Base-by-base conservation (phyloP, 2,113 vertebrate species). In the Ovis canadensis region DNA sequence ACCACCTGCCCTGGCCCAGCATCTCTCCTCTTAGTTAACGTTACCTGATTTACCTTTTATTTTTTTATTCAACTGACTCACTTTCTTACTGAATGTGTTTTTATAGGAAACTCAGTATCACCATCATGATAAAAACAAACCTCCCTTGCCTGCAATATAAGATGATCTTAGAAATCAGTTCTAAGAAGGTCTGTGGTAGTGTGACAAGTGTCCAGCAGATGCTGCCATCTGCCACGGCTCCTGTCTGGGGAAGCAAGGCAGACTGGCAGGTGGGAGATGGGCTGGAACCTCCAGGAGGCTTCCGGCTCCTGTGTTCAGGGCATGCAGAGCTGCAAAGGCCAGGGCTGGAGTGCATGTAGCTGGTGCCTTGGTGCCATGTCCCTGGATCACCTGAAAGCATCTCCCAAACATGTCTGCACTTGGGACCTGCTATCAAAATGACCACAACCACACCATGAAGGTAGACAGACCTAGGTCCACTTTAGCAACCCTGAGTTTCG, bases 151-250 rank as follows among this genome's bases (percentile, higher is more conserved):
- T 45, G 29, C 50, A 45, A 23, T n/a, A 16, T n/a, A 45, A 85
- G 81, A 27, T 85, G 36, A 25, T 54, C 48, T 83, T 33, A 52
- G 62, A 71, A 25, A 9, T 25, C 0, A 2, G 43, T 11, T 91
- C 16, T 62, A 4, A 19, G 67, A 55, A 45, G 71, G 71, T n/a
- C 57, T 16, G 43, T 1, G 4, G 19, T 1, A 6, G n/a, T 7
- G 29, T 2, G 3, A 6, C 1, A 11, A n/a, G 27, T 17, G 13
- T 12, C 7, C 5, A 40, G 31, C 12, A 25, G 36, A n/a, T 1
- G 4, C 21, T 14, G 23, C 52, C 11, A 14, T 43, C 3, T 54
- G 33, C 48, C 45, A 17, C 4, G 5, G 0, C n/a, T 33, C 16
- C 64, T 60, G 31, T 6, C 17, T 9, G 40, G 3, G 17, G 3